Conservation (phyloP, 1,140 invertebrate species). For the Euwallacea fornicatus region DNA sequence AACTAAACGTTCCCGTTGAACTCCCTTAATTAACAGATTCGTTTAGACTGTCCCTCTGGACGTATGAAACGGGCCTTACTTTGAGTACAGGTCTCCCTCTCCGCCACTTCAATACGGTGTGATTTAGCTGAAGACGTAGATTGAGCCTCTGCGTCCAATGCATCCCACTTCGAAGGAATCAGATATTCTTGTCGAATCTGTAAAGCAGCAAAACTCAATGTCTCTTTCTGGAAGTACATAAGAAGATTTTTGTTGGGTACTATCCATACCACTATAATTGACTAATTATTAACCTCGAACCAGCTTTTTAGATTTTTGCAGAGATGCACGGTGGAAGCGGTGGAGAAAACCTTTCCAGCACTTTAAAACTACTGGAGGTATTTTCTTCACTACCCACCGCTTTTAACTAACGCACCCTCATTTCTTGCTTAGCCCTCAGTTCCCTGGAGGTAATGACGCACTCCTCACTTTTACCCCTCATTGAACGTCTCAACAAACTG, state of each 20-base stretch:
- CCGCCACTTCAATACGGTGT: constrained; percentile 58
- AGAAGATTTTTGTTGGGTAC: not conserved
- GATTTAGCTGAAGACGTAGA: constrained; percentile 86
- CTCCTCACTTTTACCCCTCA: constrained; percentile 33
- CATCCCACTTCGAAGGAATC: constrained; percentile 93
- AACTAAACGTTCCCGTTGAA: too few relatives aligned
- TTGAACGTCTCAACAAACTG: constrained; percentile 46
- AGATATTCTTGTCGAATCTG: constrained; percentile 58
- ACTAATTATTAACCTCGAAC: too few relatives aligned
- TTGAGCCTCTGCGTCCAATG: constrained; percentile 82
- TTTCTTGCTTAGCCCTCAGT: constrained; percentile 13
- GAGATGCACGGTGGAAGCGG: too few relatives aligned
- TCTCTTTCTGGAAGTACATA: not conserved
- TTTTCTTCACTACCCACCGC: not conserved
- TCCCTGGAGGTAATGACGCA: constrained; percentile 10
- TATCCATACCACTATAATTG: too few relatives aligned
- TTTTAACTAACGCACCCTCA: not conserved
- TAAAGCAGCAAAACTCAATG: not conserved
- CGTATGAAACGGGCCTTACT: too few relatives aligned
- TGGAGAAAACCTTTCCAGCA: too few relatives aligned
- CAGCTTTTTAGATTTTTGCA: too few relatives aligned
- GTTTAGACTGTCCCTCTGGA: too few relatives aligned
- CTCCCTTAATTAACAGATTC: too few relatives aligned
- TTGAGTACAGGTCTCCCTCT: too few relatives aligned
- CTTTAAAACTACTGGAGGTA: too few relatives aligned